Percentiles rank a stretch among this genome's conserved stretches.
phyloP scores from a whole-genome alignment of 2,113 vertebrate species.

The Riparia riparia region DNA sequence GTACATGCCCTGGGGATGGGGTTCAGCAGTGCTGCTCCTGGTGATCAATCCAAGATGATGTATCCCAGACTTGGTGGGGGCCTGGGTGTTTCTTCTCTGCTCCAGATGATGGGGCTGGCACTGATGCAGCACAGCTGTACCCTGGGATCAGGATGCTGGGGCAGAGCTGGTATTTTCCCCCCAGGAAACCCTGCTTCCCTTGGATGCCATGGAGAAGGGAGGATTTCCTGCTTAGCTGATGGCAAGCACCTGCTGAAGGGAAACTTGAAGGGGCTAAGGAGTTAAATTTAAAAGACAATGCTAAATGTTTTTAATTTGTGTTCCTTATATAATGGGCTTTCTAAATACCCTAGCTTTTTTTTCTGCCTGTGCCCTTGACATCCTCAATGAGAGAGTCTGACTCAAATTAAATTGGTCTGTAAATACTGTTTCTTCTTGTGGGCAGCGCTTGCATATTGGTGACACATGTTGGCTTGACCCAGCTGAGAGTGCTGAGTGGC shows the following conservation, averaged over 20 bases:
- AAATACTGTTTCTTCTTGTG: not conserved
- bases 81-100: rapidly evolving
- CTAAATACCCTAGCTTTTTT: not conserved
- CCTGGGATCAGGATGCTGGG: not conserved
- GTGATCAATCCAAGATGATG: not conserved
- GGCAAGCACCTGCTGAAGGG: not conserved
- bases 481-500: not conserved
- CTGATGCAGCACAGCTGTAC: rapidly evolving
- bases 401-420: not conserved
- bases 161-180: not conserved
- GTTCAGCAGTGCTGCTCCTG: not conserved
- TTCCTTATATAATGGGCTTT: not conserved
- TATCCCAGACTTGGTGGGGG: rapidly evolving
- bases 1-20: not conserved
- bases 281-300: not conserved
- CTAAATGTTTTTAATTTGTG: not conserved
- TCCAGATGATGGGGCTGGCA: not conserved
- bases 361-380: not conserved
- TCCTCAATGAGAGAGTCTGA: not conserved
- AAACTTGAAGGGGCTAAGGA: not conserved
- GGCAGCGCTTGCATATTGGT: not conserved
- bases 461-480: not conserved
- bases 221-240: not conserved
- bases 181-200: not conserved
- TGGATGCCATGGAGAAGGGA: not conserved